These are phyloP conservation scores for Chymomyza costata DNA, from an alignment of 1,140 invertebrate genomes.

Conservation along the genomic window DNA sequence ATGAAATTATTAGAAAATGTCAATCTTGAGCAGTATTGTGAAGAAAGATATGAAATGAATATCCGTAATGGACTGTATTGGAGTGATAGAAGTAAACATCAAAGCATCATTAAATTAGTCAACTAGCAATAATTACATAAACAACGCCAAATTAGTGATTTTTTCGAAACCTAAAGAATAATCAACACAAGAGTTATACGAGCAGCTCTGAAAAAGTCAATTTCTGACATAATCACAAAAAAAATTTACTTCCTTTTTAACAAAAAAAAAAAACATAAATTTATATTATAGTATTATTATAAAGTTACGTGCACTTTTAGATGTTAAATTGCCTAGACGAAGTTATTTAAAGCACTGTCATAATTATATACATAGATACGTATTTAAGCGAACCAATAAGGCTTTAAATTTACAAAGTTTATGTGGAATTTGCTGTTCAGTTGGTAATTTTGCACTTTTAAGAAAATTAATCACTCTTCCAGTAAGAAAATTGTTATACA, in stretches of 20 bases:
- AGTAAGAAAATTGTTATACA: too few species aligned
- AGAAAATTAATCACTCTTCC: too few species aligned
- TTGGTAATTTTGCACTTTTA: too few species aligned
- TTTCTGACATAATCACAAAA: slow-evolving; percentile 63
- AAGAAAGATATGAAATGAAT: slow-evolving; percentile 23
- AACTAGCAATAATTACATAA: slow-evolving; percentile 59
- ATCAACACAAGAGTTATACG: slow-evolving; percentile 1
- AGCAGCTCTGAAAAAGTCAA: slow-evolving; percentile 53
- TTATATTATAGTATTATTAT: slow-evolving; percentile 28
- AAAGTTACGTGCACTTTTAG: slow-evolving; percentile 51
- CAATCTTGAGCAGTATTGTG: slow-evolving; percentile 33
- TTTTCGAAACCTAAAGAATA: slow-evolving; percentile 39
- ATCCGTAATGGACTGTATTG: slow-evolving; percentile 58
- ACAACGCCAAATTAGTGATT: slow-evolving; percentile 67
- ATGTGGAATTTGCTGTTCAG: too few species aligned
- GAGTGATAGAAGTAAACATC: slow-evolving; percentile 50
- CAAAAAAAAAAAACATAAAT: slow-evolving; percentile 40
- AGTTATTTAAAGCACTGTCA: too few species aligned
- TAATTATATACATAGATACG: slow-evolving; percentile 29
- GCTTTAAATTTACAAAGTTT: slow-evolving; percentile 61
- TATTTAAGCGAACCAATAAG: slow-evolving; percentile 47
- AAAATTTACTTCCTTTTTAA: slow-evolving; percentile 61
- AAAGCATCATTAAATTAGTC: slow-evolving; percentile 42
- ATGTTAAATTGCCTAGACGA: slow-evolving; percentile 24
- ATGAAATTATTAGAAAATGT: too few species aligned